Evolutionary conservation across 2,113 vertebrate species (phyloP), one percentile per base, ranked within the genome.

Genomic region (Microcebus ravelobensis): DNA sequence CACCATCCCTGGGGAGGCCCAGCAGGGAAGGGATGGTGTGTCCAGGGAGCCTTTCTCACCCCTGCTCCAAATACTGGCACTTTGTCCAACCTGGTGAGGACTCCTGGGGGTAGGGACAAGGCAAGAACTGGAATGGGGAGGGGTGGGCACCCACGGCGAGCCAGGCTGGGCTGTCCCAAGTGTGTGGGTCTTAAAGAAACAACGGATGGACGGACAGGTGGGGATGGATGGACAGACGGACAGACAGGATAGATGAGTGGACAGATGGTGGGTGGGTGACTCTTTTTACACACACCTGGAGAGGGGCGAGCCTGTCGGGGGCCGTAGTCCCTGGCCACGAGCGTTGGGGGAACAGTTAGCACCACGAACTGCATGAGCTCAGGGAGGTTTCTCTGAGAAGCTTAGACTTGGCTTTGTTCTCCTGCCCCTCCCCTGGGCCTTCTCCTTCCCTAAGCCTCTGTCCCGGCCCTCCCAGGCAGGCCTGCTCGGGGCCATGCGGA

Each of bases 241-340:
- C 0, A 1, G 52, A 61, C 23, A 27, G 50, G 20, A 29, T 12
- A 59, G 55, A n/a, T 2, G 21, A 31, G 18, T n/a, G 9, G 83
- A 59, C 8, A 42, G 76, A 1, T 13, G 2, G 6, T 10, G 25
- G 8, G 6, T 6, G 11, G 65, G 65, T 13, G 5, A 3, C 45
- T 50, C 4, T 45, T 3, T 23, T 59, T 10, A 29, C 45, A n/a
- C 61, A 31, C 14, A 42, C 17, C 68, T 57, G 42, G 36, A 5
- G 4, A 63, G 83, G 13, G 29, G 67, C 4, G 18, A 50, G 59
- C 57, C 82, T 27, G 12, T 10, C 1, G 3, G n/a, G 7, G 87
- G 50, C 36, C 14, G 0, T 0, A 4, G 50, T n/a, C 3, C 34
- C 23, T 45, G 73, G 48, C 50, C 50, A 0, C 5, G 1, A 20